Evolutionary conservation across 2,797 vertebrate species (phyloP), one percentile per base, ranked within the genome.

Genomic region (Brotogeris chrysoptera): DNA sequence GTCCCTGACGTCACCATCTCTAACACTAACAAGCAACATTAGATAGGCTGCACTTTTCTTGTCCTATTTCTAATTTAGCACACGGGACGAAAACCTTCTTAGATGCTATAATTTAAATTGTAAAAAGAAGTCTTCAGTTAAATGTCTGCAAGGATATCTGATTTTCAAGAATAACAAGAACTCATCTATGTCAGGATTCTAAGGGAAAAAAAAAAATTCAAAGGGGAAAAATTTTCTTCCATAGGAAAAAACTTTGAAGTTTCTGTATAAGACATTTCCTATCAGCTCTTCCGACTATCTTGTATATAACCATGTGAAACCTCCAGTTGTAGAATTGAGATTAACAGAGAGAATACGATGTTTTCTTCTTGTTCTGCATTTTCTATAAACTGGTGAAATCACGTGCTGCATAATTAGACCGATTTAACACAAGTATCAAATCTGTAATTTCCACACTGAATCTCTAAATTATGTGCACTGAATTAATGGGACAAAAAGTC

Each of bases 1-100:
- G 47, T 55, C 90, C 61, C 71, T 86, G 20, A 57, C 79, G 68
- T 78, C 12, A 47, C 74, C 38, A 71, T 55, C 9, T 92, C 59
- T 86, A 86, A 63, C 44, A 68, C 13, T 71, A 92, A 30, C 61
- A 86, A 83, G 8, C 32, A 81, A 36, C 52, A 73, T 88, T 88
- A 86, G 71, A 44, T 27, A 79, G 36, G 49, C 5, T 88, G 76
- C 8, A 53, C 7, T 9, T 61, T 65, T 73, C 59, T 69, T 34
- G 14, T 39, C 47, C 53, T 72, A 41, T 15, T 83, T 88, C 41
- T 69, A 55, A 46, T 47, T 41, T 53, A 36, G 8, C 36, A 23
- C 11, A 24, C 2, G 21, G 44, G 10, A 91, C 32, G 19, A 52
- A 52, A 70, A 47, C 1, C 1, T 38, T 47, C 28, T 52, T 41